A percentile compares a stretch with the other conserved stretches of the same genome.
Conservation (phyloP, 2,888 invertebrate genomes). For the Hyppa rectilinea region DNA sequence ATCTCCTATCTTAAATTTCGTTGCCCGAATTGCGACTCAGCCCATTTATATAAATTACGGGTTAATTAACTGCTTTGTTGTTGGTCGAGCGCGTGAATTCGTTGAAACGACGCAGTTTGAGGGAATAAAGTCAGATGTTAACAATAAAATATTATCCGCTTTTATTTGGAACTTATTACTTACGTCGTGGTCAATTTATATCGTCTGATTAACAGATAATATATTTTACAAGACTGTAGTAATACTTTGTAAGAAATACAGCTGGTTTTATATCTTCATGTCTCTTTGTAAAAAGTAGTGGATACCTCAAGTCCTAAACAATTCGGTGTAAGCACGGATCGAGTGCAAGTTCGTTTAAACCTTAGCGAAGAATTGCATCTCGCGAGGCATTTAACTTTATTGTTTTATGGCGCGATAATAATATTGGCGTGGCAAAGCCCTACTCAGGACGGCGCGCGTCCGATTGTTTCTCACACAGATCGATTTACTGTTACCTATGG, state of each 20-base stretch:
- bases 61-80: constrained; percentile 86
- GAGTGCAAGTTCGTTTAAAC: constrained; percentile 53
- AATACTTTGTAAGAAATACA: constrained; percentile 47
- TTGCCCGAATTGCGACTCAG: constrained; percentile 81
- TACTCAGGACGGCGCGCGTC: constrained; percentile 63
- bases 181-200: constrained; percentile 50
- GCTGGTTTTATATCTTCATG: constrained; percentile 41
- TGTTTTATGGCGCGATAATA: constrained; percentile 81
- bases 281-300: constrained; percentile 39
- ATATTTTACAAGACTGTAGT: constrained; percentile 32
- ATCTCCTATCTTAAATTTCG: constrained; percentile 83
- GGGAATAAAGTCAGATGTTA: constrained; percentile 74
- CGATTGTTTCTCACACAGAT: constrained; percentile 84
- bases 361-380: constrained; percentile 58
- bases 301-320: constrained; percentile 50
- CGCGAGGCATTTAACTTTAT: constrained; percentile 73
- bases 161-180: constrained; percentile 59
- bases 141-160: constrained; percentile 77
- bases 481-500: constrained; percentile 71
- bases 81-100: constrained; percentile 81
- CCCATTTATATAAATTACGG: constrained; percentile 86
- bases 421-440: constrained; percentile 77
- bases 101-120: constrained; percentile 79
- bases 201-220: constrained; percentile 24
- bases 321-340: constrained; percentile 37